Base-by-base conservation (phyloP, 1,140 invertebrate species). In the Pissodes strobi region DNA sequence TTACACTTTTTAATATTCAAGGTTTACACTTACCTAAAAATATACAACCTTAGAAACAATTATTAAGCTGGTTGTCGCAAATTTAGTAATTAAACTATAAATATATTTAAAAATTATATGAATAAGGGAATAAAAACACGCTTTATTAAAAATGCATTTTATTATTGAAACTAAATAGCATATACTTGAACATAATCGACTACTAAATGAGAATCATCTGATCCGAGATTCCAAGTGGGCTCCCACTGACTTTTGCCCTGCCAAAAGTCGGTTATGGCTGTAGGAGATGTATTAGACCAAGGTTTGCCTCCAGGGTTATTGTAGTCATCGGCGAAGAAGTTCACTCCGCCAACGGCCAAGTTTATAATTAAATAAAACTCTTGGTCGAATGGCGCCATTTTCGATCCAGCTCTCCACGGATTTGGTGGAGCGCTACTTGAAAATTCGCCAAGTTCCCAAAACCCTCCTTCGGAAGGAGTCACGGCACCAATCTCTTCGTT, bases 351-450 rank as follows among this genome's bases (percentile, higher is more conserved):
- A 57, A 61, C 19, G 58, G 70, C 22, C n/a, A 70, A 48, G 73
- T 88, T 88, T 12, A 88, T 76, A 41, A 88, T 84, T 9, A 88
- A 66, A 69, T 87, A 87, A 74, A 88, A 88, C 84, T 87, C 66
- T 68, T 80, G 74, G 71, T 85, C 82, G 65, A 85, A 85, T 2
- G 84, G 84, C 25, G 84, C 82, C 74, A 82, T 80, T 55, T 74
- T 75, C 0, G 64, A 60, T 10, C 73, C 76, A n/a, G 56, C 45
- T n/a, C 65, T 55, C 82, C 82, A 84, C 6, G 70, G 70, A 69
- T 78, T 74, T 4, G 63, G 55, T n/a, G 48, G 9, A 17, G 21
- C 23, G 23, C 30, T 45, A 13, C 9, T 18, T n/a, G 23, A 8
- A 10, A 71, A 67, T 37, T 61, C 57, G 4, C 65, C 70, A 15